A percentile compares a stretch with the other conserved stretches of the same genome.
Conservation (phyloP, 2,113 vertebrate genomes). For the Elephas maximus region DNA sequence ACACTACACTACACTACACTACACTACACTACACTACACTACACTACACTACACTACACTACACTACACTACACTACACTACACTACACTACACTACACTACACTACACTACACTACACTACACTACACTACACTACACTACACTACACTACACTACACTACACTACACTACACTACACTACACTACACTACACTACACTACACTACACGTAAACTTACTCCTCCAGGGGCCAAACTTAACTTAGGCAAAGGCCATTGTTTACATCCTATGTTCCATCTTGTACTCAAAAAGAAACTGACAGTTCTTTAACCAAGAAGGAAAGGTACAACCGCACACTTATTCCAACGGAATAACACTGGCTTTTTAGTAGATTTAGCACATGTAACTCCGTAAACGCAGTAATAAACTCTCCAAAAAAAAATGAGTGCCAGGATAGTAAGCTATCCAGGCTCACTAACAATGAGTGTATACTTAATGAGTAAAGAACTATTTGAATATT, state of each 20-base stretch:
- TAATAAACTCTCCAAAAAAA: not conserved
- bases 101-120: too few relatives aligned
- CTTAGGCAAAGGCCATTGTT: not conserved
- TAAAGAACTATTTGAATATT: not conserved
- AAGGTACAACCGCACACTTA: not conserved
- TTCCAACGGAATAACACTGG: not conserved
- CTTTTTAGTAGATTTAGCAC: not conserved
- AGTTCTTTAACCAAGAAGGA: not conserved
- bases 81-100: too few relatives aligned
- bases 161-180: too few relatives aligned
- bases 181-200: not conserved
- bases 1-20: too few relatives aligned
- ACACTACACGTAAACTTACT: not conserved
- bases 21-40: too few relatives aligned
- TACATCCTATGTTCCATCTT: not conserved
- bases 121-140: not conserved
- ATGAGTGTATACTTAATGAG: not conserved
- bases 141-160: too few relatives aligned
- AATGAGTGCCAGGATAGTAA: not conserved
- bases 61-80: not conserved
- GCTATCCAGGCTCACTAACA: not conserved
- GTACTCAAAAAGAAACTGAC: conserved; percentile 17
- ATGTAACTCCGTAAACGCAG: not conserved
- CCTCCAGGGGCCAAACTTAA: not conserved
- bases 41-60: not conserved